Evolutionary conservation across 2,797 vertebrate species (phyloP), one percentile per base, ranked within the genome.

Genomic region (Syngnathus rostellatus): DNA sequence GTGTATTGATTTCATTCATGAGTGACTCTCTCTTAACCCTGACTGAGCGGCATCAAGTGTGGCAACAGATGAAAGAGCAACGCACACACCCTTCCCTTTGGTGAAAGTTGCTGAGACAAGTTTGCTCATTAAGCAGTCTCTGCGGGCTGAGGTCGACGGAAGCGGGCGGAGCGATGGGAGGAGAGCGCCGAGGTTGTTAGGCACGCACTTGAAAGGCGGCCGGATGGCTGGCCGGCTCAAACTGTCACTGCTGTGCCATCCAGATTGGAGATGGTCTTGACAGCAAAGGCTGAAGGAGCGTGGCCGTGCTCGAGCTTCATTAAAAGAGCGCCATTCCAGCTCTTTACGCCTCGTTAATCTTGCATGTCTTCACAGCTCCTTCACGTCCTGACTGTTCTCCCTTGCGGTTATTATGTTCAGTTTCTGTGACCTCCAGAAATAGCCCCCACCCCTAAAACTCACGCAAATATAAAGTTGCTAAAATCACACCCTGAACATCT

Each of bases 131-230:
- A 86, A 77, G 65, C 23, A 67, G 68, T 72, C 63, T 62, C 51
- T 72, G 63, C 41, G 50, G 39, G 23, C 58, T 37, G 65, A 68
- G 68, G 78, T 73, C 64, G 58, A 48, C 45, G 68, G 64, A 65
- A 39, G 72, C 62, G 67, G 71, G 62, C 70, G 23, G 72, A 75
- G 68, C 7, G 12, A 66, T 68, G 68, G 79, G 79, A 68, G 79
- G 81, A 81, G 78, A 75, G 66, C 67, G 79, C 71, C 6, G 72
- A 75, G 83, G 87, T 89, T 75, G 72, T 84, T 81, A 81, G 80
- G 78, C 66, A 62, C 2, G 68, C 46, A 78, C 80, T 88, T 86
- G 79, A 89, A 86, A 89, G 85, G 21, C 7, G 57, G 31, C 31
- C 31, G 31, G 31, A 3, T 31, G 31, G 31, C 31, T 31, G 31